Conservation (phyloP, 2,113 vertebrate species). For the Lamprotornis superbus region DNA sequence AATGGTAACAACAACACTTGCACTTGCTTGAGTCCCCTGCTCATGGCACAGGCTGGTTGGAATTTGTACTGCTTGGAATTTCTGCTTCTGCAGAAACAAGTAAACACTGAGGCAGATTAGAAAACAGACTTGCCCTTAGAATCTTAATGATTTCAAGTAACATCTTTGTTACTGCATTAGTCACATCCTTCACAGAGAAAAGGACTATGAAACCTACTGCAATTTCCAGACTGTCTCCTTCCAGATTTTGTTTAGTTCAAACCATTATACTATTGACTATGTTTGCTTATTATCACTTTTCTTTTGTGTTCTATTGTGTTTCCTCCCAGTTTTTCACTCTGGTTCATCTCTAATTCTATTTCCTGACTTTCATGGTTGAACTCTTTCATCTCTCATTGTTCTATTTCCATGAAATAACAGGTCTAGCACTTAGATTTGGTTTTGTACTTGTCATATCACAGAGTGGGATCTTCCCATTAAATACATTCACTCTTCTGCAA, state of each 20-base stretch:
- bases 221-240: not conserved
- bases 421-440: not conserved
- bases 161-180: not conserved
- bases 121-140: not conserved
- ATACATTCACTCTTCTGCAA: not conserved
- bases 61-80: not conserved
- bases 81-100: not conserved
- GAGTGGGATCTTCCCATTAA: not conserved
- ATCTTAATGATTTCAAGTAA: not conserved
- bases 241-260: not conserved
- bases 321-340: not conserved
- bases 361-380: not conserved
- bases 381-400: not conserved
- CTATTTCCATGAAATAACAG: not conserved
- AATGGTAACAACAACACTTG: not conserved
- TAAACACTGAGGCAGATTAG: not conserved
- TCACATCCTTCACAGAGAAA: not conserved
- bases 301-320: not conserved
- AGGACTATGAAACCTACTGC: not conserved
- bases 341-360: not conserved
- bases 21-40: not conserved
- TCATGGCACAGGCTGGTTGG: not conserved
- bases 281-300: not conserved
- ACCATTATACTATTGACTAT: not conserved
- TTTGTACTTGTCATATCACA: not conserved